Evolutionary conservation across 2,113 vertebrate genomes (phyloP), one percentile per base, ranked within the genome.

Genomic region (Cairina moschata): DNA sequence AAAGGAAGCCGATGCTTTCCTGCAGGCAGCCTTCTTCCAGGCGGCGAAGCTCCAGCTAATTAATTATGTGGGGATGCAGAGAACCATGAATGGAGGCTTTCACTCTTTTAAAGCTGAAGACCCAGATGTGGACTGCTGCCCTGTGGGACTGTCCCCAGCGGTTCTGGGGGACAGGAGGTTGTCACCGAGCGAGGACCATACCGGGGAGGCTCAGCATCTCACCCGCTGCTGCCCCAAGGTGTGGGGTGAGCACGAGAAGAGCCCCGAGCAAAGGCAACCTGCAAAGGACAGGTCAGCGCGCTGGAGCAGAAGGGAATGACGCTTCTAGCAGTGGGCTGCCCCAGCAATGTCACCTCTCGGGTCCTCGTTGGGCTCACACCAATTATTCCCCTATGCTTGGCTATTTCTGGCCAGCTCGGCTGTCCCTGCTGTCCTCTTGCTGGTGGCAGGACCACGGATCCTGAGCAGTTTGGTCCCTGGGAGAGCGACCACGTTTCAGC

Each of bases 51-150:
- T 90, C 60, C 15, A n/a, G 42, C 71, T 91, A 76, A 86, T 93
- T 96, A 91, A 94, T 84, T 95, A 95, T 11, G 32, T 58, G 72
- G 62, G 34, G 69, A 60, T 84, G 86, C 90, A 88, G 95, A 90
- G 91, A 72, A 22, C 67, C 4, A 0, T 92, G 89, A 94, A 79
- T 52, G 89, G 95, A 95, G 42, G 77, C 77, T 92, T 79, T 40
- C 52, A n/a, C 42, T 83, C 66, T 66, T 73, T 71, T 56, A 82
- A 72, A 82, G 91, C 77, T 85, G 17, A 91, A 87, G 86, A n/a
- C 29, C 32, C n/a, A 65, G 73, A 29, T 7, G 13, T 59, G 86
- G 77, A 56, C 86, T 40, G 77, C 26, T 89, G 66, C 89, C 18
- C 26, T 21, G 69, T 38, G 62, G 71, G 65, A 78, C 56, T 56